Percentiles rank a stretch among this genome's conserved stretches.
phyloP scores from a whole-genome alignment of 64 coral and sea anemone species.

The Dendrophyllia cribrosa region DNA sequence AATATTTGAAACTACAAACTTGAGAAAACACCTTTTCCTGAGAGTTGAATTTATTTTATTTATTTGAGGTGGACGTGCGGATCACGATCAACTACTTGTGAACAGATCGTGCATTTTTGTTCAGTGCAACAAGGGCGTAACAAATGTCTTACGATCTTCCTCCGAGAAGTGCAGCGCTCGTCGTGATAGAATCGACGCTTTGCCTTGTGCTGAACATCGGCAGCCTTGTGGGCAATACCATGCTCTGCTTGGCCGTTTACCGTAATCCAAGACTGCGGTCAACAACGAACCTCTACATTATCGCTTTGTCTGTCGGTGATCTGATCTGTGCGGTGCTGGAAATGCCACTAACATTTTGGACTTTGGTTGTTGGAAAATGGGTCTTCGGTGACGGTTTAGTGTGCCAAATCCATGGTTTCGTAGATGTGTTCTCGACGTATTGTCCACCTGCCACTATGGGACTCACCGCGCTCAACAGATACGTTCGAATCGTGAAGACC shows the following conservation, averaged over 20 bases:
- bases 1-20: too few relatives aligned
- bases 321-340: not conserved
- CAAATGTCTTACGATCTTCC: not conserved
- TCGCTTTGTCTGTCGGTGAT: conserved; percentile 11
- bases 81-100: too few relatives aligned
- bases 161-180: not conserved
- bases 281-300: conserved; percentile 16
- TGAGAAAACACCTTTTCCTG: too few relatives aligned
- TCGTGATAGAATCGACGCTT: not conserved
- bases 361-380: conserved; percentile 52
- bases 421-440: conserved; percentile 62
- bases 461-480: conserved; percentile 68
- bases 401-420: conserved; percentile 70
- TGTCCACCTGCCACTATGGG: conserved; percentile 62
- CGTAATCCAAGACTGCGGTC: conserved; percentile 22
- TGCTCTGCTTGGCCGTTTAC: conserved; percentile 16
- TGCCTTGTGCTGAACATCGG: not conserved
- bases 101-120: too few relatives aligned
- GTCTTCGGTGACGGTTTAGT: conserved; percentile 22
- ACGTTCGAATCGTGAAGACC: conserved; percentile 74
- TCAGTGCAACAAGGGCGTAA: too few relatives aligned
- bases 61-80: too few relatives aligned
- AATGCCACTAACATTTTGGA: conserved; percentile 21
- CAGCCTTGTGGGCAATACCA: not conserved
- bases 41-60: too few relatives aligned